These are phyloP conservation scores for Pollimyrus isidori DNA, from an alignment of 2,113 vertebrate genomes.

Conservation along the genomic window DNA sequence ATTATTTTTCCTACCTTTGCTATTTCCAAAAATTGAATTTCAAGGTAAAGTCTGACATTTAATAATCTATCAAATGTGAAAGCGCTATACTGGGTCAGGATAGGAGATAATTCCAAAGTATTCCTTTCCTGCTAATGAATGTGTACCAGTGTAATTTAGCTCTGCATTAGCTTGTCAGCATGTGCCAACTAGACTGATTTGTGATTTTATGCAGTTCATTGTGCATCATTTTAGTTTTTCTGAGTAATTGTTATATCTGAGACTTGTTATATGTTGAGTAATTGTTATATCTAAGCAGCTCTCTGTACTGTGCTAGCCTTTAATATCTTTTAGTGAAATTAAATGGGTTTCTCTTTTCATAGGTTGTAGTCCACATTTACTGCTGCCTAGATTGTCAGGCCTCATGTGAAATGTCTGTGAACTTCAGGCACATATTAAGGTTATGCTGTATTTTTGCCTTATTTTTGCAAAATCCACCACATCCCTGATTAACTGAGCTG, in stretches of 20 bases:
- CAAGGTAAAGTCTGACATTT: background rate
- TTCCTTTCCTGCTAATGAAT: background rate
- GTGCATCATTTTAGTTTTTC: background rate
- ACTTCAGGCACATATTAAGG: background rate
- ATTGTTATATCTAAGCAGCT: background rate
- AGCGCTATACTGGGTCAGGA: background rate
- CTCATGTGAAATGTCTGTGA: background rate
- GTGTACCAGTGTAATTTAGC: background rate
- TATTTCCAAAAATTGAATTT: background rate
- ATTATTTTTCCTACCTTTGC: background rate
- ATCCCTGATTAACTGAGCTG: background rate
- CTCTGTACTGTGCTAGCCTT: background rate
- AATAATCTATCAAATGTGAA: background rate
- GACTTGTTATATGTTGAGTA: background rate
- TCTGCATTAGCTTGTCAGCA: background rate
- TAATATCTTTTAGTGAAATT: background rate
- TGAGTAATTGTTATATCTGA: background rate
- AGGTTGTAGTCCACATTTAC: background rate
- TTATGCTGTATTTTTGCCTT: background rate
- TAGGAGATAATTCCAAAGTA: background rate
- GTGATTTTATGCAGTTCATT: background rate
- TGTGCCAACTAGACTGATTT: background rate
- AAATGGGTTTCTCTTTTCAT: background rate
- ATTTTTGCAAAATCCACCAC: background rate
- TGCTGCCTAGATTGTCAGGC: background rate